Conservation (phyloP, 1,140 invertebrate genomes). For the Pectinophora gossypiella region DNA sequence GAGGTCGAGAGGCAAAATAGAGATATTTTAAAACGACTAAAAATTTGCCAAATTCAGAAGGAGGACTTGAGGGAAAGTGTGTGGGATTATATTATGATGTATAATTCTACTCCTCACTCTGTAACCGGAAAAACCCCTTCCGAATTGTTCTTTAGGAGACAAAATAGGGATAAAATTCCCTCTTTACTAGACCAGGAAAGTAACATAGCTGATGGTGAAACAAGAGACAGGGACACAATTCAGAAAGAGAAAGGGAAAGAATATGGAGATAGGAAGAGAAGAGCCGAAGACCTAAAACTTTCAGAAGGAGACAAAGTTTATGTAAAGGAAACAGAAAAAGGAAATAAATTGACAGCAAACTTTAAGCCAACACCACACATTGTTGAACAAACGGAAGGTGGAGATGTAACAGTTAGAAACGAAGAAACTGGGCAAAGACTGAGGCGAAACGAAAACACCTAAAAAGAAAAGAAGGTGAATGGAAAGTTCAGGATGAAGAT, state of each 20-base stretch:
- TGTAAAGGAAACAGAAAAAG: background rate
- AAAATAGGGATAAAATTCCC: background rate
- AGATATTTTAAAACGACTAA: no score
- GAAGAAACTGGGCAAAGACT: background rate
- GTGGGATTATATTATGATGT: no score
- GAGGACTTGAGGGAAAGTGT: no score
- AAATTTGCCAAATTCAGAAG: no score
- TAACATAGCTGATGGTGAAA: background rate
- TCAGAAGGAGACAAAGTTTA: background rate
- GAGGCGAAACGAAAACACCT: background rate
- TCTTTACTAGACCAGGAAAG: background rate
- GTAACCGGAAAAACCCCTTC: no score
- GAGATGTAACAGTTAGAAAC: background rate
- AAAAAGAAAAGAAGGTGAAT: background rate
- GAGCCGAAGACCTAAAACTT: background rate
- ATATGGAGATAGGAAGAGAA: no score
- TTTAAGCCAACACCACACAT: background rate
- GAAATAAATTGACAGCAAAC: background rate
- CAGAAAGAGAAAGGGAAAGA: slow-evolving; percentile 3
- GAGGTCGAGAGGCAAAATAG: no score
- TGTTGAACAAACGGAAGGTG: background rate
- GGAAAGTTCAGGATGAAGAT: background rate
- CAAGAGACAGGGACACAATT: background rate
- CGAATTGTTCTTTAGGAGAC: no score
- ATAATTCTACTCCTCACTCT: no score